phyloP scores from a whole-genome alignment of 2,113 vertebrate genomes.

The Muntiacus reevesi region DNA sequence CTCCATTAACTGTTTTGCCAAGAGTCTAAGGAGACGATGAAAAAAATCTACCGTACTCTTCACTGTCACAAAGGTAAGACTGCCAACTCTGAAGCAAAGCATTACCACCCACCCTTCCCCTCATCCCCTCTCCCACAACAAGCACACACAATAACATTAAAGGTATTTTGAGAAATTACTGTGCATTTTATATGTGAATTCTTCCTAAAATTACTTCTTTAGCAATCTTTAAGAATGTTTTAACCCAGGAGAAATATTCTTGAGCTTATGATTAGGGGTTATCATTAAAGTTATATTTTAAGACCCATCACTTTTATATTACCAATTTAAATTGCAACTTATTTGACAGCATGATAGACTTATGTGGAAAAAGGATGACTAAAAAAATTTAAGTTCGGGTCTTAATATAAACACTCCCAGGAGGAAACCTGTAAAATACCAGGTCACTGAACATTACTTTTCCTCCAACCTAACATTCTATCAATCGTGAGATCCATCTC shows the following conservation, averaged over 20 bases:
- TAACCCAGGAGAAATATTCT: neutral
- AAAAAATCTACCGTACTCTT: neutral
- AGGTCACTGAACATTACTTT: neutral
- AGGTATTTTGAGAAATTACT: neutral
- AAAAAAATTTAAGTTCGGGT: neutral
- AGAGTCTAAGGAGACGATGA: neutral
- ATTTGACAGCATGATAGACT: neutral
- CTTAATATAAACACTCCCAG: neutral
- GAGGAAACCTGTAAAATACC: neutral
- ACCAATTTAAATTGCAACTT: slow-evolving; percentile 26
- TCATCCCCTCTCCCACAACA: neutral
- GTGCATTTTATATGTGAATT: neutral
- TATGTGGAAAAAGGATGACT: neutral
- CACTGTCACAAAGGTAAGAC: neutral
- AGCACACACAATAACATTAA: neutral
- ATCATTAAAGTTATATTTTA: slow-evolving; percentile 28
- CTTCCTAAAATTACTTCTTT: neutral
- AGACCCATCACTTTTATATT: neutral
- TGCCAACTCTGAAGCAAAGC: neutral
- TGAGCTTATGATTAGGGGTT: neutral
- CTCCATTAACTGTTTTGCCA: slow-evolving; percentile 19
- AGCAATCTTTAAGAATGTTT: neutral
- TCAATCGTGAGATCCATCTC: neutral
- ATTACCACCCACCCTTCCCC: neutral
- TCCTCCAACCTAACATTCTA: neutral